Base-by-base conservation (phyloP, 2,888 invertebrate genomes). In the Microdon myrmicae region DNA sequence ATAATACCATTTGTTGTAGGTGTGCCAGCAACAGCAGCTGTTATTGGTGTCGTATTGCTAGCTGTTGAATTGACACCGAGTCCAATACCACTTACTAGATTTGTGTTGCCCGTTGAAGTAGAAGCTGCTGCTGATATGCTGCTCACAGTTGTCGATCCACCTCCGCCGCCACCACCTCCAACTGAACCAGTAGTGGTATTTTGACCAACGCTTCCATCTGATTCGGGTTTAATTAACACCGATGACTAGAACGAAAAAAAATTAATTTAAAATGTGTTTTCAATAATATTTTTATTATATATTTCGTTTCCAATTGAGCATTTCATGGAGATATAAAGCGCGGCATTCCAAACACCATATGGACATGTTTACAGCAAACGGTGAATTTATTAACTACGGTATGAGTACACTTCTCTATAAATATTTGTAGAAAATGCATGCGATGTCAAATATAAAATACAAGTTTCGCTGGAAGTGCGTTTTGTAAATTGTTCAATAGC, bases 221-320 rank as follows among this genome's bases (percentile, higher is more conserved):
- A 78, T 73, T 86, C 86, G 69, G 83, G 84, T 81, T 86, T 77
- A 68, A 77, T 72, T 75, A 78, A 76, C 75, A 77, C 76, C 77
- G 77, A 73, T 69, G 77, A 75, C 78, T 77, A 37, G 44, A 48
- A 47, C 32, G 38, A 25, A 22, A 41, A 25, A 22, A 39, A 44
- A 26, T n/a, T 6, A 14, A 32, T 37, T 51, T 12, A 37, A 43
- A 29, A 49, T 6, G 14, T n/a, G 14, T 22, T 13, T 8, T 9
- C 1, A 9, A 23, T 4, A 2, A 12, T 22, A n/a, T 12, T 9
- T 43, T 10, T 17, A 9, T 37, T 14, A 2, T 13, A 12, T 7
- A 23, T 23, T 6, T 13, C 1, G 1, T 13, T 16, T 8, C 8
- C n/a, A n/a, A 2, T 7, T 37, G 3, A 29, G 4, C 3, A 16